Evolutionary conservation across 1,140 invertebrate genomes (phyloP).

Genomic region (Plutomurus gul): DNA sequence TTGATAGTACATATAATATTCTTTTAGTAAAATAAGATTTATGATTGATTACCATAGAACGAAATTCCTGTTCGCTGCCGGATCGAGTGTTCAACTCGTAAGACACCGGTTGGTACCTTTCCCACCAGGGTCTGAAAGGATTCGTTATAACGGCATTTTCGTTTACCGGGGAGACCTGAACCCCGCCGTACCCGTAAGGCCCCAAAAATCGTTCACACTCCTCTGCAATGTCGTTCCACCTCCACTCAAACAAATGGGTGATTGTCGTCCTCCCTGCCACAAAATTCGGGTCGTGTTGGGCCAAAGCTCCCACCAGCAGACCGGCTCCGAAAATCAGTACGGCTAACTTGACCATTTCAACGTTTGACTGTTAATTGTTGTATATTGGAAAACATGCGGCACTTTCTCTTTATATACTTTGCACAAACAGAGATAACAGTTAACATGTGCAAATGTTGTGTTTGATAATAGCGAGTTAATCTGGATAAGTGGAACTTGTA

Average conservation of each 20-base stretch:
- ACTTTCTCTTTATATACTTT: too few relatives aligned
- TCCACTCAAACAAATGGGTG: conserved; percentile 84
- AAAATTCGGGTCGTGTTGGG: conserved; percentile 43
- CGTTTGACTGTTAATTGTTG: too few relatives aligned
- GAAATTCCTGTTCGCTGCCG: conserved; percentile 71
- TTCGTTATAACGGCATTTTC: conserved; percentile 65
- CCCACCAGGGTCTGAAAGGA: conserved; percentile 74
- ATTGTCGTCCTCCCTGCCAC: conserved; percentile 59
- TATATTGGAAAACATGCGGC: too few relatives aligned
- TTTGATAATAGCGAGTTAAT: too few relatives aligned
- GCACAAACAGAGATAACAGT: too few relatives aligned
- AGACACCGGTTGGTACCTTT: conserved; percentile 87
- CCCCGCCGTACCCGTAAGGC: conserved; percentile 75
- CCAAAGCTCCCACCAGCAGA: not conserved
- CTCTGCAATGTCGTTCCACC: conserved; percentile 75
- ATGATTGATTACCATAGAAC: conserved; percentile 69
- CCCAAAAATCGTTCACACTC: conserved; percentile 82
- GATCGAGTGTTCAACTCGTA: conserved; percentile 77
- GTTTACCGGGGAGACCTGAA: conserved; percentile 75
- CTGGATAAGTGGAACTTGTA: too few relatives aligned
- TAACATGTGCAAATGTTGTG: too few relatives aligned
- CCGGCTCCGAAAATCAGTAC: not conserved
- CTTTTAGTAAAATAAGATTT: not conserved
- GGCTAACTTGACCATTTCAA: not conserved
- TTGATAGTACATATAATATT: not conserved